Evolutionary conservation across 2,888 invertebrate genomes (phyloP).

Genomic region (Psylliodes chrysocephalus): DNA sequence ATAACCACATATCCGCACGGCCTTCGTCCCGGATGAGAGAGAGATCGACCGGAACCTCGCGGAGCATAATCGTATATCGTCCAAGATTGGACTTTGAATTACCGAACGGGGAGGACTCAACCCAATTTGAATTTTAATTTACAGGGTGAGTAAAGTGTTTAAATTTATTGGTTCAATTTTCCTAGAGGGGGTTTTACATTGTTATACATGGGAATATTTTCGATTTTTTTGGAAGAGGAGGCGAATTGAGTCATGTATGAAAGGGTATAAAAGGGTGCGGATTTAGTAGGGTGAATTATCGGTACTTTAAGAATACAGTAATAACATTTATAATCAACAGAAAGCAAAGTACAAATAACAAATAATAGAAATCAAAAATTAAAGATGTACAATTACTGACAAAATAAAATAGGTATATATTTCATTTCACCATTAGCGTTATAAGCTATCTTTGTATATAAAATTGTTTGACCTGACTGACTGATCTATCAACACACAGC

Average conservation of each 20-base stretch:
- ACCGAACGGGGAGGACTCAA: slow-evolving; percentile 54
- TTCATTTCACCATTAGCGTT: no score
- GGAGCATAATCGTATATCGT: slow-evolving; percentile 65
- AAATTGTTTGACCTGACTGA: no score
- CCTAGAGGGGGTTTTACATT: slow-evolving; percentile 45
- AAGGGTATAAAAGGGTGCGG: slow-evolving; percentile 1
- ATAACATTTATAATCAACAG: no score
- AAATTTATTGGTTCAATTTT: slow-evolving; percentile 58
- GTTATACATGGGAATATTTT: slow-evolving; percentile 41
- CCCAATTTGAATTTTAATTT: slow-evolving; percentile 66
- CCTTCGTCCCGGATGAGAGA: slow-evolving; percentile 53
- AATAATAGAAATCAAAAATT: no score
- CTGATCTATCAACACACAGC: no score
- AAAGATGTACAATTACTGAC: no score
- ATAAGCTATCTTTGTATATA: no score
- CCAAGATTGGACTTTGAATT: slow-evolving; percentile 65
- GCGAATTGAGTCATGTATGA: slow-evolving; percentile 44
- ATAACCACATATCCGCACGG: slow-evolving; percentile 61
- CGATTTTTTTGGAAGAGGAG: slow-evolving; percentile 40
- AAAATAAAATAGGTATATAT: no score
- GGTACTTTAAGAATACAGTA: no score
- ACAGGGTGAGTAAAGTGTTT: slow-evolving; percentile 61
- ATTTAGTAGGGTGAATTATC: no score
- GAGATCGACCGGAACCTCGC: slow-evolving; percentile 63
- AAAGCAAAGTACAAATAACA: no score